Conservation (phyloP, 2,888 invertebrate genomes). For the Acrobasis consociella region DNA sequence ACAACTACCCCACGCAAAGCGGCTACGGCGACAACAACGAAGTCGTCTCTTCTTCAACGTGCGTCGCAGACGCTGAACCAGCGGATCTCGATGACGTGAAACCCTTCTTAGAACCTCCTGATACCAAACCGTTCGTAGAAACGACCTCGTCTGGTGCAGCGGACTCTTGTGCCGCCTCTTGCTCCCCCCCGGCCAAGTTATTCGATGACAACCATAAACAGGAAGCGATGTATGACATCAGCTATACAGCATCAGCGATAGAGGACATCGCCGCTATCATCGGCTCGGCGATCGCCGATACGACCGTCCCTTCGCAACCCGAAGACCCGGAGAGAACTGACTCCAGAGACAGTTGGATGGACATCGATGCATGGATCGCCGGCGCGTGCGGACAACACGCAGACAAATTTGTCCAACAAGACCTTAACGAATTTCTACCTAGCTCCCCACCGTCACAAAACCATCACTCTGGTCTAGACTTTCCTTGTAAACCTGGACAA, state of each 20-base stretch:
- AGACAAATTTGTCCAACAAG: constrained; percentile 86
- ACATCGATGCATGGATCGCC: constrained; percentile 93
- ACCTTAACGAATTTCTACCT: constrained; percentile 86
- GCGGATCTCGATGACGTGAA: constrained; percentile 84
- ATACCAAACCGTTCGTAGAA: constrained; percentile 75
- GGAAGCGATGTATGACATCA: constrained; percentile 86
- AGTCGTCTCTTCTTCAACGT: constrained; percentile 89
- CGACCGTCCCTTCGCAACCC: constrained; percentile 90
- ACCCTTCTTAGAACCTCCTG: constrained; percentile 82
- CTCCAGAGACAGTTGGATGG: constrained; percentile 93
- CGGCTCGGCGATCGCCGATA: constrained; percentile 94
- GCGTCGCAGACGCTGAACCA: constrained; percentile 85
- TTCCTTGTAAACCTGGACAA: constrained; percentile 67
- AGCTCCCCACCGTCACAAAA: constrained; percentile 83
- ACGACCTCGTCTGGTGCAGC: constrained; percentile 82
- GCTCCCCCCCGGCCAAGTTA: constrained; percentile 76
- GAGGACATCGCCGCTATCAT: constrained; percentile 94
- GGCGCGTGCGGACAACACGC: constrained; percentile 89
- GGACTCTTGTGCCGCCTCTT: constrained; percentile 81
- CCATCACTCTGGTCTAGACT: constrained; percentile 78
- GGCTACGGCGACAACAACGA: constrained; percentile 86
- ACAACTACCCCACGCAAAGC: constrained; percentile 85
- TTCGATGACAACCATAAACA: constrained; percentile 80
- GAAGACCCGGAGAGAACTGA: constrained; percentile 87
- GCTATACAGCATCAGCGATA: constrained; percentile 74